Percentiles rank a stretch among this genome's conserved stretches.
Evolutionary conservation across 2,888 invertebrate genomes (phyloP).

Genomic region (Cerastoderma edule): DNA sequence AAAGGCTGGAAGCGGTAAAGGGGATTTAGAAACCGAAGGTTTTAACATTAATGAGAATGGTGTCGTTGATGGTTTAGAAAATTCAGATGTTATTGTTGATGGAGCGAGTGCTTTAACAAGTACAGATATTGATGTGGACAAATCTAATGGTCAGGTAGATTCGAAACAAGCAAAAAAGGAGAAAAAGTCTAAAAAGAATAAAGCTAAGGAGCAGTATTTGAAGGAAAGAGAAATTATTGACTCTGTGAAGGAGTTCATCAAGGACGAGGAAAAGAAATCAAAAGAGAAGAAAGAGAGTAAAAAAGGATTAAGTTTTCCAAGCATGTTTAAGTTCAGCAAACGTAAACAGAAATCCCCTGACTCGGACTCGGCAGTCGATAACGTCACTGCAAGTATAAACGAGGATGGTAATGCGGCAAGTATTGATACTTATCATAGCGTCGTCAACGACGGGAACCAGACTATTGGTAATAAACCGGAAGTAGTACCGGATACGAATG

Average conservation of each 20-base stretch:
- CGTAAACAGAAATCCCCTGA: slow-evolving; percentile 33
- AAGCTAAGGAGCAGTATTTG: slow-evolving; percentile 17
- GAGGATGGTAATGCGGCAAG: not conserved
- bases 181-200: slow-evolving; percentile 22
- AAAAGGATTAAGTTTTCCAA: slow-evolving; percentile 26
- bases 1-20: not conserved
- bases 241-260: slow-evolving; percentile 30
- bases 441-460: too few relatives aligned
- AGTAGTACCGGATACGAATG: not conserved
- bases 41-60: not conserved
- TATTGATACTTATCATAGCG: not conserved
- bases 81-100: not conserved
- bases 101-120: not conserved
- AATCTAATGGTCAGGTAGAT: not conserved
- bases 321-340: slow-evolving; percentile 61
- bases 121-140: not conserved
- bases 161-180: not conserved
- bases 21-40: not conserved
- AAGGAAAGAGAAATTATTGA: slow-evolving; percentile 39
- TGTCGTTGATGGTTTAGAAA: not conserved
- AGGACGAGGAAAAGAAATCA: slow-evolving; percentile 27
- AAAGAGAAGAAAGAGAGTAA: slow-evolving; percentile 17
- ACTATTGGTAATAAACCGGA: not conserved
- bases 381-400: not conserved
- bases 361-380: not conserved